Conservation (phyloP, 2,888 invertebrate species). For the Rhabditophanes sp. region DNA sequence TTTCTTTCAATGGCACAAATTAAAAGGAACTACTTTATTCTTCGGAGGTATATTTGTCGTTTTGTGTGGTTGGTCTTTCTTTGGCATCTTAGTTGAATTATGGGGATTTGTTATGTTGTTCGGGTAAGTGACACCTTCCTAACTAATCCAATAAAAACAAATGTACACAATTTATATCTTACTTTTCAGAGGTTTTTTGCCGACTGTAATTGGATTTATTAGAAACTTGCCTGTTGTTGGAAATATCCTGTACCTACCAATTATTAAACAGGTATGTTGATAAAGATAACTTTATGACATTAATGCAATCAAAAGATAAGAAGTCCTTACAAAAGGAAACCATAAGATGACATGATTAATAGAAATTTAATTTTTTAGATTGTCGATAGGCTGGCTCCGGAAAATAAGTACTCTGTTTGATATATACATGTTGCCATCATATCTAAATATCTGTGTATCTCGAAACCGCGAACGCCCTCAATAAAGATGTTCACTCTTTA, state of each 20-base stretch:
- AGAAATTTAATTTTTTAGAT: constrained; percentile 21
- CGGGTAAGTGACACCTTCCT: constrained; percentile 46
- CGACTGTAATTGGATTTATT: constrained; percentile 83
- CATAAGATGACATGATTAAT: too few species aligned
- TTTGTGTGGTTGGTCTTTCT: constrained; percentile 78
- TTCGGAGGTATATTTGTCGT: constrained; percentile 67
- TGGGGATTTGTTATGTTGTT: constrained; percentile 72
- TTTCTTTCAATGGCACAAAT: constrained; percentile 71
- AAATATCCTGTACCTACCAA: constrained; percentile 69
- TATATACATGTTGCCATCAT: not conserved
- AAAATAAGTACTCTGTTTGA: constrained; percentile 41
- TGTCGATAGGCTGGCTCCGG: constrained; percentile 38
- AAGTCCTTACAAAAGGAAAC: too few species aligned
- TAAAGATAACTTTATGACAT: constrained; percentile 1
- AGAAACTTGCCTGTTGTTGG: constrained; percentile 80
- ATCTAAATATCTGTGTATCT: not conserved
- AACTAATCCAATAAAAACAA: not conserved
- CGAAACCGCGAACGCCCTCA: too few species aligned
- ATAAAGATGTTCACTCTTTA: too few species aligned
- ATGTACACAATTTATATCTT: constrained; percentile 4
- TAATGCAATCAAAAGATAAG: constrained; percentile 2
- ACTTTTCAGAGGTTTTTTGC: constrained; percentile 74
- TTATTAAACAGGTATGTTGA: constrained; percentile 60
- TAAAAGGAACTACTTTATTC: constrained; percentile 25
- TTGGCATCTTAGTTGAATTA: constrained; percentile 86